Conservation (phyloP, 2,113 vertebrate genomes). For the Oryzias celebensis region DNA sequence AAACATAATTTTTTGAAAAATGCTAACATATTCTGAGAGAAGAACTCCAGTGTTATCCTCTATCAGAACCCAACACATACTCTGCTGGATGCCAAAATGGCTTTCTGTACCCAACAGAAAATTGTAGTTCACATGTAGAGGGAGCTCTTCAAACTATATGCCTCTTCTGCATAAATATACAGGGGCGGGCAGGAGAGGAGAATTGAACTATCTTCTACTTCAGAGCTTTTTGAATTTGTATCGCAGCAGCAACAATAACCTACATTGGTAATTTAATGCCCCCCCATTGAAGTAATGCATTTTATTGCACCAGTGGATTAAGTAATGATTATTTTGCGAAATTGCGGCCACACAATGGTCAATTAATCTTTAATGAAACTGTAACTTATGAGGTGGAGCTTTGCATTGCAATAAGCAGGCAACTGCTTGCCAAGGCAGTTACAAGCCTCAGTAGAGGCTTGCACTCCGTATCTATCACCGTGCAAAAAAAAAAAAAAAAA, state of each 20-base stretch:
- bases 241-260: constrained; percentile 54
- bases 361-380: constrained; percentile 81
- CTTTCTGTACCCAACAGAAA: constrained; percentile 52
- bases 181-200: constrained; percentile 30
- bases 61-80: constrained; percentile 40
- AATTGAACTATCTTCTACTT: constrained; percentile 54
- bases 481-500: constrained; percentile 56
- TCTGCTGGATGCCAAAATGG: constrained; percentile 31
- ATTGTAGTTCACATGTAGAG: constrained; percentile 21
- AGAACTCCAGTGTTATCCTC: constrained; percentile 51
- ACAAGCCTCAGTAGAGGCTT: constrained; percentile 60
- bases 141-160: constrained; percentile 46
- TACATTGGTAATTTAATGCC: constrained; percentile 66
- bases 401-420: constrained; percentile 62
- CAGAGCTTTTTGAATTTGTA: constrained; percentile 59
- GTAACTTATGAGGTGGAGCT: constrained; percentile 72
- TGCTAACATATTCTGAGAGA: constrained; percentile 54
- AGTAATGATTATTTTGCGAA: constrained; percentile 81
- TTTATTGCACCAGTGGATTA: constrained; percentile 76
- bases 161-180: constrained; percentile 28
- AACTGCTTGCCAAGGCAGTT: constrained; percentile 66
- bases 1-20: constrained; percentile 57
- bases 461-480: constrained; percentile 56
- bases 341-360: constrained; percentile 76
- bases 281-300: constrained; percentile 65